Evolutionary conservation across 2,113 vertebrate genomes (phyloP).

Genomic region (Gobius niger): DNA sequence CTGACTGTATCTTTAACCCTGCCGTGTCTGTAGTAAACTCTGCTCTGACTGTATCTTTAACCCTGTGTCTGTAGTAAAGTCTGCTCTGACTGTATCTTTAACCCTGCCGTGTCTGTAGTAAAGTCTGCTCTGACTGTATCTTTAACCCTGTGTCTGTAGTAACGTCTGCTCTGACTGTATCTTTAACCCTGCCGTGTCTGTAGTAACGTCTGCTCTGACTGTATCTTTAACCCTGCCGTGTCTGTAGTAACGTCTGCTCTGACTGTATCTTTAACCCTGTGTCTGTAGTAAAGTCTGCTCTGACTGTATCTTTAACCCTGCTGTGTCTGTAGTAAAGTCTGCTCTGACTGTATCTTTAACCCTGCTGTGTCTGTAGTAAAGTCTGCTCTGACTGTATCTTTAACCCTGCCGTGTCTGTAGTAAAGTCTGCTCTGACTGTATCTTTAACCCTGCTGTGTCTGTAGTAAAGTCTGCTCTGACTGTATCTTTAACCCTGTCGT

Average conservation of each 20-base stretch:
- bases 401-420: slow-evolving; percentile 58
- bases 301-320: neutral
- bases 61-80: slow-evolving; percentile 74
- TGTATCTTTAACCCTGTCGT: neutral
- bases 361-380: slow-evolving; percentile 72
- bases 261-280: neutral
- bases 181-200: neutral
- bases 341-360: neutral
- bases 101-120: slow-evolving; percentile 66
- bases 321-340: slow-evolving; percentile 76
- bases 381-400: no score
- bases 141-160: slow-evolving; percentile 58
- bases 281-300: slow-evolving; percentile 82
- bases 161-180: no score
- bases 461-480: no score
- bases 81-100: neutral
- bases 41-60: neutral
- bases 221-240: neutral
- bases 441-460: neutral
- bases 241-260: slow-evolving; percentile 83
- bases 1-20: neutral
- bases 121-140: no score
- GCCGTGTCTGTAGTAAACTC: slow-evolving; percentile 79
- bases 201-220: no score
- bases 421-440: no score